These are phyloP conservation scores for Meiosimyza decipiens DNA, from an alignment of 2,888 invertebrate genomes.

Conservation along the genomic window DNA sequence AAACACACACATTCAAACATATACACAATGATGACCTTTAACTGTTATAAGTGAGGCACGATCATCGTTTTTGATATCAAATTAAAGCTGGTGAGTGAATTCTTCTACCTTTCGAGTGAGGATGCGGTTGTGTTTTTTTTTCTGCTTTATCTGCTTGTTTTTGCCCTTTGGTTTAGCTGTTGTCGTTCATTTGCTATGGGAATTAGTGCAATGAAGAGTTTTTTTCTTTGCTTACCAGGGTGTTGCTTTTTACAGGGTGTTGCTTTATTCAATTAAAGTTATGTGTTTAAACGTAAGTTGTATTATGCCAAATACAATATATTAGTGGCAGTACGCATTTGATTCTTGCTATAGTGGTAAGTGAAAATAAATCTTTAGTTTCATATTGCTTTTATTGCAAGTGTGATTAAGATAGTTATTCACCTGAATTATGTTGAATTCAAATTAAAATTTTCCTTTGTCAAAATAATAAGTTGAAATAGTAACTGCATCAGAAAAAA, in stretches of 20 bases:
- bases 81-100: conserved; percentile 38
- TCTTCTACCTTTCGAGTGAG: conserved; percentile 35
- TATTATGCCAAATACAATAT: too few species aligned
- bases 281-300: too few species aligned
- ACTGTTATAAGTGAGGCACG: conserved; percentile 55
- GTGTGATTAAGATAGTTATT: too few species aligned
- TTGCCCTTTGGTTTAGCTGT: conserved; percentile 14
- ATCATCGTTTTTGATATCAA: conserved; percentile 49
- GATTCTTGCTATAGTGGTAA: too few species aligned
- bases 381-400: too few species aligned
- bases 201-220: conserved; percentile 46
- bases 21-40: conserved; percentile 51
- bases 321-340: too few species aligned
- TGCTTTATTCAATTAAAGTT: neutral
- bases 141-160: conserved; percentile 8
- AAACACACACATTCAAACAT: neutral
- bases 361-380: too few species aligned
- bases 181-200: conserved; percentile 45
- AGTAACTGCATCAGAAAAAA: too few species aligned
- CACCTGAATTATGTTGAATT: too few species aligned
- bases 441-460: too few species aligned
- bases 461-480: too few species aligned
- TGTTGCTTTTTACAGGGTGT: neutral
- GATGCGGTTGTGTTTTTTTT: conserved; percentile 10
- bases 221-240: neutral